Evolutionary conservation across 1,140 invertebrate species (phyloP), one percentile per base, ranked within the genome.

Genomic region (Euura lappo): DNA sequence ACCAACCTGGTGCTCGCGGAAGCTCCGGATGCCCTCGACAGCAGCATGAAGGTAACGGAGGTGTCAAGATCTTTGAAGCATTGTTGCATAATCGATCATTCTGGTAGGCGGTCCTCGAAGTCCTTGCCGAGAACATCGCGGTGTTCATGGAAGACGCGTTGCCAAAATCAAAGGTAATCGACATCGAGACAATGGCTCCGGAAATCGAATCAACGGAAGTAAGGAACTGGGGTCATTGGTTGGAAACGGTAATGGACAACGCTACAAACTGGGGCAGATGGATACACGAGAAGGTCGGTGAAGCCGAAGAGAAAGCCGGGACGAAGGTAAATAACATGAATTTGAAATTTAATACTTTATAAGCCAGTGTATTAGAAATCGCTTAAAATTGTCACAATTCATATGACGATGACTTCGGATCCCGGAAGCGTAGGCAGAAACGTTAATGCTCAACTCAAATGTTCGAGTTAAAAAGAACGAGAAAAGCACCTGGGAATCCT

Each of bases 51-150:
- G 46, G 78, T 60, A n/a, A 60, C 8, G 10, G 8, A n/a, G 13
- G 3, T 6, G 51, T 60, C 51, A n/a, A 60, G 51, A 0, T n/a
- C 51, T 8, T 60, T 8, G 6, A 60, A 60, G 51, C 51, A n/a
- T 11, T n/a, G 51, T 4, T 60, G 51, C 8, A 60, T 60, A 60
- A 60, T 60, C 0, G 10, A 0, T 60, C 0, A 8, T 60, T 6
- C 10, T n/a, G 3, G 10, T 5, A 60, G 51, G 51, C 79, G 10
- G 44, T 80, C 0, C 71, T 85, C n/a, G 72, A 80, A 65, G 78
- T 83, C 0, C 72, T 84, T 6, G 73, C 81, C 43, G 83, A 80
- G 44, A 84, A 84, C 75, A 76, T 85, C 1, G 81, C 81, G 3
- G 64, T 67, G n/a, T 85, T 83, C 81, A n/a, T 86, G 2, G 78